Conservation (phyloP, 2,797 vertebrate genomes). For the Myoxocephalus aenaeus region DNA sequence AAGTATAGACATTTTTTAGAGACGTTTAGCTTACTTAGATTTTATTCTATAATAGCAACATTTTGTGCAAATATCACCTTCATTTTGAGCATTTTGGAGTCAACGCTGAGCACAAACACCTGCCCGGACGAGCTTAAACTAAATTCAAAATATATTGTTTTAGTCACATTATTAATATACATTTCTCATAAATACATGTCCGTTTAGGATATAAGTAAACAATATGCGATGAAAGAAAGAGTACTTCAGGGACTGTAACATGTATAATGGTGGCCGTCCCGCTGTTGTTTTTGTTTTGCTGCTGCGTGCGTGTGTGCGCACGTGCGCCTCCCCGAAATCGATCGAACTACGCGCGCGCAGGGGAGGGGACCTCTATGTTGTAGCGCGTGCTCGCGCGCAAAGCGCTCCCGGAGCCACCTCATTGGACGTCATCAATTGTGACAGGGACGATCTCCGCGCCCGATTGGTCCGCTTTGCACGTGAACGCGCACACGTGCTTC, state of each 20-base stretch:
- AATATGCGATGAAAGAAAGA: no score
- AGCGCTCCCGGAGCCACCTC: conserved; percentile 30
- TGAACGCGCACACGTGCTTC: conserved; percentile 92
- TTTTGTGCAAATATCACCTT: background rate
- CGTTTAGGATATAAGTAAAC: background rate
- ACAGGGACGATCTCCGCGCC: conserved; percentile 73
- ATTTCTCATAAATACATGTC: background rate
- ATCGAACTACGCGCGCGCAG: conserved; percentile 24
- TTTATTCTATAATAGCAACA: background rate
- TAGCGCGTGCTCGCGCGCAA: background rate
- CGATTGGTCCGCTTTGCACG: conserved; percentile 88
- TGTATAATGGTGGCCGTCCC: background rate
- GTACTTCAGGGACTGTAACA: background rate
- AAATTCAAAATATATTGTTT: no score
- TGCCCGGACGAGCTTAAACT: background rate
- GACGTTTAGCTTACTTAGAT: background rate
- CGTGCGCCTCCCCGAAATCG: conserved; percentile 25
- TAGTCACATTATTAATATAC: background rate
- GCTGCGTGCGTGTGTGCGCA: conserved; percentile 33
- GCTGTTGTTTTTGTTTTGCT: conserved; percentile 68
- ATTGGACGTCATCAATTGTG: conserved; percentile 87
- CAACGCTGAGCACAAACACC: background rate
- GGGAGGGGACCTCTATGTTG: background rate
- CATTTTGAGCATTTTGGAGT: background rate
- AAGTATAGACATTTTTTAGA: background rate